Conservation (phyloP, 2,113 vertebrate species). For the Spilogale gracilis region DNA sequence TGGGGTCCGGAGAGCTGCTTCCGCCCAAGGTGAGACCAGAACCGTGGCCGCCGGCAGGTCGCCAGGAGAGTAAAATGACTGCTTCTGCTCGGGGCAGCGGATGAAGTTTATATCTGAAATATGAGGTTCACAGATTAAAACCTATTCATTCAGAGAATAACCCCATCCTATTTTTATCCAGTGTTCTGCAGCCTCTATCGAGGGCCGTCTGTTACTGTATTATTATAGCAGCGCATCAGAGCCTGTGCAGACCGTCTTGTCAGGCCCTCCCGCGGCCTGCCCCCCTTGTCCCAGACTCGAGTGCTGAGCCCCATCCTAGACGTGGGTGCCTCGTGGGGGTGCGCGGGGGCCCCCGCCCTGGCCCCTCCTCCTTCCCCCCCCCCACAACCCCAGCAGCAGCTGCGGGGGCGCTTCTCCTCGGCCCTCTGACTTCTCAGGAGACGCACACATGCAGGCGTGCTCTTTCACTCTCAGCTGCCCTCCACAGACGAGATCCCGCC, state of each 20-base stretch:
- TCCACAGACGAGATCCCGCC: not conserved
- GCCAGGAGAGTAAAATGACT: not conserved
- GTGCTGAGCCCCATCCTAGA: not conserved
- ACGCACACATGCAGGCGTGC: not conserved
- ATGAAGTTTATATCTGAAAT: not conserved
- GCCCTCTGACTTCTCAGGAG: not conserved
- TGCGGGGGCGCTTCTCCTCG: rapidly evolving
- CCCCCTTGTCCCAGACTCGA: not conserved
- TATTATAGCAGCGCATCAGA: not conserved
- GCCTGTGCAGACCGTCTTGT: not conserved
- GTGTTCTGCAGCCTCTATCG: not conserved
- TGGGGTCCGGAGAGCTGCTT: slow-evolving; percentile 70
- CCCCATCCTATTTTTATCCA: not conserved
- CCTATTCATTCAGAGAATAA: not conserved
- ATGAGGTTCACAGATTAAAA: not conserved
- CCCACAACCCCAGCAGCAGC: not conserved
- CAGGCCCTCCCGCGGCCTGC: not conserved
- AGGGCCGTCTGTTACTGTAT: rapidly evolving
- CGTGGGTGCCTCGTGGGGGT: not conserved
- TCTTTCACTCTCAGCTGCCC: not conserved
- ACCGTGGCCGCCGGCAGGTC: rapidly evolving
- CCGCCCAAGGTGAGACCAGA: slow-evolving; percentile 81
- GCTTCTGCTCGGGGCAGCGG: not conserved
- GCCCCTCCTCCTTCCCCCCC: not conserved
- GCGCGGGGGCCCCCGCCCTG: not conserved